Conservation (phyloP, 2,797 vertebrate genomes). For the Amniataba percoides region DNA sequence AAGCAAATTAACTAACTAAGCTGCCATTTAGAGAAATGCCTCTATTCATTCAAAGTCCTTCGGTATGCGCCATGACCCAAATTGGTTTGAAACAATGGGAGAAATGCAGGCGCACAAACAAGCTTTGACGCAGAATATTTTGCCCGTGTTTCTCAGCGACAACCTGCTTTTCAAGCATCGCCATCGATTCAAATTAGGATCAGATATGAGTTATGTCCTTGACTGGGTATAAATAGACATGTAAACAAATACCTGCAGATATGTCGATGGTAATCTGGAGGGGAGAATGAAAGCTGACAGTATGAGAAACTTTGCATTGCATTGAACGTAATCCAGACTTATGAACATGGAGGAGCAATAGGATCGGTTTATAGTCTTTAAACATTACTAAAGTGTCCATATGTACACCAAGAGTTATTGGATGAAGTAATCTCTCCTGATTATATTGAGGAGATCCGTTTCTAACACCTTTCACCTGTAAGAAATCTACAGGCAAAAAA, state of each 20-base stretch:
- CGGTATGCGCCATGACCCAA: constrained; percentile 18
- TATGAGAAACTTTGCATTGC: constrained; percentile 34
- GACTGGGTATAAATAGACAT: constrained; percentile 33
- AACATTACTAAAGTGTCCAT: neutral
- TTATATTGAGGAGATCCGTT: neutral
- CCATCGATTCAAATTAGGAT: constrained; percentile 51
- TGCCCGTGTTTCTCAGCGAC: neutral
- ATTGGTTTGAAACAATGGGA: constrained; percentile 28
- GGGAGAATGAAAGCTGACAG: neutral
- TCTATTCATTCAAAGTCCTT: constrained; percentile 22
- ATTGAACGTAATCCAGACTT: neutral
- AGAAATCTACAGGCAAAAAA: too few relatives aligned
- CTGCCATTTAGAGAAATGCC: constrained; percentile 36
- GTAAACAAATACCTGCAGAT: constrained; percentile 40
- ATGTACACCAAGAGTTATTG: too few relatives aligned
- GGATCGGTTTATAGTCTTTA: neutral
- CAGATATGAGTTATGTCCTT: neutral
- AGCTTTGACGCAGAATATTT: neutral
- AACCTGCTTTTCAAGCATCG: constrained; percentile 13
- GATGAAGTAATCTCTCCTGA: neutral
- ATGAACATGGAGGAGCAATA: neutral
- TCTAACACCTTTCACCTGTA: neutral
- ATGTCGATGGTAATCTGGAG: constrained; percentile 17
- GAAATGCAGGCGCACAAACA: constrained; percentile 17
- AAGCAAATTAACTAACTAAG: constrained; percentile 24